These are phyloP conservation scores for Pseudococcus longispinus DNA, from an alignment of 2,888 invertebrate species.

Conservation along the genomic window DNA sequence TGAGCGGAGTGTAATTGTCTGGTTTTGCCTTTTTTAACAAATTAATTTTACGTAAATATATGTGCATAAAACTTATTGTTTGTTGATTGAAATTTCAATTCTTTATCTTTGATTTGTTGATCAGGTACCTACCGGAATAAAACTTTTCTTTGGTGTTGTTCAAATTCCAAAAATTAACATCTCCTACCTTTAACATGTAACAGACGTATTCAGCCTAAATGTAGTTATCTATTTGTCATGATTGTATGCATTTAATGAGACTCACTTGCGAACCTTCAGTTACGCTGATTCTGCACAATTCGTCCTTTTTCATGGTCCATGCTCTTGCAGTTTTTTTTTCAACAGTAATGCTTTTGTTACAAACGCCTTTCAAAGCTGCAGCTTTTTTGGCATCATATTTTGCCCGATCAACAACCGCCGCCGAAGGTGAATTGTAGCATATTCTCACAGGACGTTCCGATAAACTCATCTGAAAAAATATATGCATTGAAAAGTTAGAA, in stretches of 20 bases:
- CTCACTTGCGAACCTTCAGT: conserved; percentile 48
- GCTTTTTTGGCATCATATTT: conserved; percentile 43
- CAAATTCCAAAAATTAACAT: conserved; percentile 65
- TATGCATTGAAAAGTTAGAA: neutral
- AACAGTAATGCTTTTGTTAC: conserved; percentile 3
- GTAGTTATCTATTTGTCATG: neutral
- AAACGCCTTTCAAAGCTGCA: conserved; percentile 17
- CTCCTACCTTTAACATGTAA: conserved; percentile 62
- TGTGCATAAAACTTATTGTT: neutral
- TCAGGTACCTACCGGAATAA: conserved; percentile 61
- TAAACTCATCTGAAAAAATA: neutral
- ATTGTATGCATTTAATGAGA: neutral
- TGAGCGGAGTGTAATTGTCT: conserved; percentile 65
- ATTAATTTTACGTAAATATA: neutral
- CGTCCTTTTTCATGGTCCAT: conserved; percentile 50
- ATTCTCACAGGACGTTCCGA: conserved; percentile 25
- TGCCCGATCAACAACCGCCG: neutral
- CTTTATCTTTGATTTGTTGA: neutral
- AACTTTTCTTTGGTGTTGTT: conserved; percentile 63
- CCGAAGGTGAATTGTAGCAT: conserved; percentile 45
- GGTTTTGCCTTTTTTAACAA: conserved; percentile 62
- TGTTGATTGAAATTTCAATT: neutral
- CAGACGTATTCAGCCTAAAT: neutral
- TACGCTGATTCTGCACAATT: conserved; percentile 47
- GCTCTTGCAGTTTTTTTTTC: conserved; percentile 42